These are phyloP conservation scores for Salvelinus alpinus DNA, from an alignment of 2,113 vertebrate genomes.

Conservation along the genomic window DNA sequence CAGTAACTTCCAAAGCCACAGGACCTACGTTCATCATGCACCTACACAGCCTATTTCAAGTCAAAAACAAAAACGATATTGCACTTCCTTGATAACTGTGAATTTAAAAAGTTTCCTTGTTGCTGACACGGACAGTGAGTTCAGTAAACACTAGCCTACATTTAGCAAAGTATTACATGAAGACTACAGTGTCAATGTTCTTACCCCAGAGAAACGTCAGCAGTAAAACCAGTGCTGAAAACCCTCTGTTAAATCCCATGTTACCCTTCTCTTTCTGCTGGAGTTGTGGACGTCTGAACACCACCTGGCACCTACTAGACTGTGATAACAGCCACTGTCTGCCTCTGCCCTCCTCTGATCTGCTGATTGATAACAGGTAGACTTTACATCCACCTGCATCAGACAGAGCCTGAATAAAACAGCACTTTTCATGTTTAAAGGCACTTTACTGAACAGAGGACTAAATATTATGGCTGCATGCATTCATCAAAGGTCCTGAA, in stretches of 20 bases:
- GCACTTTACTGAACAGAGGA: not conserved
- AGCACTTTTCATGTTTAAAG: not conserved
- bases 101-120: too few relatives aligned
- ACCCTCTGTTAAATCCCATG: slow-evolving; percentile 38
- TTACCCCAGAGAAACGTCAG: slow-evolving; percentile 55
- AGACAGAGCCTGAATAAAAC: not conserved
- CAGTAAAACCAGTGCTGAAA: slow-evolving; percentile 39
- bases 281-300: slow-evolving; percentile 8
- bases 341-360: not conserved
- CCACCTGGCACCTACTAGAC: slow-evolving; percentile 1
- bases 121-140: too few relatives aligned
- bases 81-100: too few relatives aligned
- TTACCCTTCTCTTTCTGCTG: slow-evolving; percentile 11
- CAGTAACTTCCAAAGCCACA: too few relatives aligned
- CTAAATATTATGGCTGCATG: too few relatives aligned
- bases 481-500: too few relatives aligned
- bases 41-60: too few relatives aligned
- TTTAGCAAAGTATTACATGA: not conserved
- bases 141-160: too few relatives aligned
- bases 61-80: too few relatives aligned
- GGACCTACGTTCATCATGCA: too few relatives aligned
- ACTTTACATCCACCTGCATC: slow-evolving; percentile 68
- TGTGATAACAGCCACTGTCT: not conserved
- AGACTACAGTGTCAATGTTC: slow-evolving; percentile 4
- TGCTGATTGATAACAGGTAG: slow-evolving; percentile 61